These are phyloP conservation scores for Acyrthosiphon pisum DNA, from an alignment of 1,140 invertebrate species.

Conservation along the genomic window DNA sequence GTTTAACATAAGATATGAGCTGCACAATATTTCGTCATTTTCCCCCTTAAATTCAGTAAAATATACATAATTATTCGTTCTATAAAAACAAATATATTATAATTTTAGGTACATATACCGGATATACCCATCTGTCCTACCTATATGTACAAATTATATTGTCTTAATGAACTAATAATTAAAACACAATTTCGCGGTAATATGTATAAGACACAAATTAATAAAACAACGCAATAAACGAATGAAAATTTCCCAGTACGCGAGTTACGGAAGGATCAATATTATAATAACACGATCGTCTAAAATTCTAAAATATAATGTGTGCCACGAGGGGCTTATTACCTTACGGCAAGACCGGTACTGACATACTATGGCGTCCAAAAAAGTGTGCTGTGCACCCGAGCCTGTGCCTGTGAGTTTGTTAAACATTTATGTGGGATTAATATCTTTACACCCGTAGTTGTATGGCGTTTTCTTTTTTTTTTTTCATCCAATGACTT, in stretches of 20 bases:
- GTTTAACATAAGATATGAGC: neutral
- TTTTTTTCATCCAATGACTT: neutral
- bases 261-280: neutral
- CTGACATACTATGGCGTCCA: neutral
- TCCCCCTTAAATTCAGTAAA: neutral
- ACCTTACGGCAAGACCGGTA: conserved; percentile 8
- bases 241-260: neutral
- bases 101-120: no score
- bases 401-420: neutral
- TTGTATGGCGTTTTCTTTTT: neutral
- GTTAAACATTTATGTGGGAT: conserved; percentile 22
- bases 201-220: neutral
- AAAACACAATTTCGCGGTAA: neutral
- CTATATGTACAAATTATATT: no score
- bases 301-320: neutral
- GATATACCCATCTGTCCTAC: no score
- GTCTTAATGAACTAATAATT: neutral
- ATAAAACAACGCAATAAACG: neutral
- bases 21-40: neutral
- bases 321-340: neutral
- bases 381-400: neutral
- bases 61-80: neutral
- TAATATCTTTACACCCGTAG: conserved; percentile 20
- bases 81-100: neutral
- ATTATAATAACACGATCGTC: neutral